phyloP scores from a whole-genome alignment of 2,888 invertebrate species.

The Ctena decussata region DNA sequence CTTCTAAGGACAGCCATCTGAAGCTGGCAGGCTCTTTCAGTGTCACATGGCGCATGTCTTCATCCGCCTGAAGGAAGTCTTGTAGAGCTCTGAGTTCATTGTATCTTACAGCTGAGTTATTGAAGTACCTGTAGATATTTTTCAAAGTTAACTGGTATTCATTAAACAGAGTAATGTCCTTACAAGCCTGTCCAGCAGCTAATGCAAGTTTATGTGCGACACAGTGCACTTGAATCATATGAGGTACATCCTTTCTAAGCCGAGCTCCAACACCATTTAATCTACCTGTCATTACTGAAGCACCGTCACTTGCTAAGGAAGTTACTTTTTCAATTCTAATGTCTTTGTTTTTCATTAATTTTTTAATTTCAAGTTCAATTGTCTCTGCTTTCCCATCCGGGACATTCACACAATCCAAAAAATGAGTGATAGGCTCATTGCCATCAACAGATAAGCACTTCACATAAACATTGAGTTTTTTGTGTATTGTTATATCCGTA shows the following conservation, averaged over 20 bases:
- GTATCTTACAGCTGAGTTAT: conserved; percentile 45
- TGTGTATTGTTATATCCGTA: conserved; percentile 8
- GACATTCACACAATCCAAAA: conserved; percentile 32
- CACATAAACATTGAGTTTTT: conserved; percentile 34
- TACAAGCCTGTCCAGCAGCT: conserved; percentile 56
- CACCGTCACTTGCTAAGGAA: conserved; percentile 39
- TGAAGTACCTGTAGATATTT: conserved; percentile 37
- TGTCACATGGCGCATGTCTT: conserved; percentile 29
- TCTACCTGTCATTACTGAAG: conserved; percentile 23
- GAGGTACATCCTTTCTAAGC: conserved; percentile 11
- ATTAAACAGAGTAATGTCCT: conserved; percentile 22
- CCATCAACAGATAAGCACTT: conserved; percentile 22
- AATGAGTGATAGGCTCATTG: conserved; percentile 29
- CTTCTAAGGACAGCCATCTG: conserved; percentile 37
- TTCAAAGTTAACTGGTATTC: conserved; percentile 40
- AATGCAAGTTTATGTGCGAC: conserved; percentile 52
- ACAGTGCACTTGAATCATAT: conserved; percentile 44
- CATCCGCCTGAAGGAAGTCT: not conserved
- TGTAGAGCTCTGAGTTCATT: conserved; percentile 35
- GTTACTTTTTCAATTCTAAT: conserved; percentile 27
- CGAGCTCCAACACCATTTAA: conserved; percentile 28
- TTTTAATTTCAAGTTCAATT: conserved; percentile 19
- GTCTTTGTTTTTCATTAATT: conserved; percentile 3
- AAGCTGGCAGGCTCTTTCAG: conserved; percentile 54
- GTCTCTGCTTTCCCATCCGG: conserved; percentile 33